phyloP scores from a whole-genome alignment of 64 coral and sea anemone species.

The Acropora yongei region DNA sequence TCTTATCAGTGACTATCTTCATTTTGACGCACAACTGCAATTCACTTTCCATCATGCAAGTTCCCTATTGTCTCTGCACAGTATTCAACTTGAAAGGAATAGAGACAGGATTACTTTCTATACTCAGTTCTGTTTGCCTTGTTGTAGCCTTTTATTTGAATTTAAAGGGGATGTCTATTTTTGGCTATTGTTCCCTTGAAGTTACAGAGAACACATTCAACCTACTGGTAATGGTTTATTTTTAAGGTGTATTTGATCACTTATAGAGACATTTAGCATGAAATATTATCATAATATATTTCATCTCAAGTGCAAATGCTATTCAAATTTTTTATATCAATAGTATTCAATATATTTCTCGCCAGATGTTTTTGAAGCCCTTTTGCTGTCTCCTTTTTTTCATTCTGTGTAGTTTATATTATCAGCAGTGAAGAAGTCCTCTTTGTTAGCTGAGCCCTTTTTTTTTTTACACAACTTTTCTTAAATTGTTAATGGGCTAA shows the following conservation, averaged over 20 bases:
- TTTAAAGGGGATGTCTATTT: not conserved
- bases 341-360: not conserved
- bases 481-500: too few species aligned
- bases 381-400: not conserved
- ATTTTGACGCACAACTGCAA: not conserved
- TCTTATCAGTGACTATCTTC: conserved; percentile 27
- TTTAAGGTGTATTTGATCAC: not conserved
- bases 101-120: too few species aligned
- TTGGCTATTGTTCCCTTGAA: not conserved
- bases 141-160: not conserved
- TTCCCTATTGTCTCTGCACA: not conserved
- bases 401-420: too few species aligned
- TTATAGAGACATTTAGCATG: not conserved
- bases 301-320: not conserved
- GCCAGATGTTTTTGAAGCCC: conserved; percentile 1
- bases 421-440: too few species aligned
- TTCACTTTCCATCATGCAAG: not conserved
- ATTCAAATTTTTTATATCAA: not conserved
- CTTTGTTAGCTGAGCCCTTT: too few species aligned
- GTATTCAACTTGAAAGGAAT: not conserved
- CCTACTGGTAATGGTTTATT: not conserved
- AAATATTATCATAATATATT: conserved; percentile 7
- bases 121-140: not conserved
- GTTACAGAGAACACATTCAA: not conserved
- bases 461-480: too few species aligned